These are phyloP conservation scores for Alcedo quadribrachys DNA, from an alignment of 2,797 vertebrate species.

Conservation along the genomic window DNA sequence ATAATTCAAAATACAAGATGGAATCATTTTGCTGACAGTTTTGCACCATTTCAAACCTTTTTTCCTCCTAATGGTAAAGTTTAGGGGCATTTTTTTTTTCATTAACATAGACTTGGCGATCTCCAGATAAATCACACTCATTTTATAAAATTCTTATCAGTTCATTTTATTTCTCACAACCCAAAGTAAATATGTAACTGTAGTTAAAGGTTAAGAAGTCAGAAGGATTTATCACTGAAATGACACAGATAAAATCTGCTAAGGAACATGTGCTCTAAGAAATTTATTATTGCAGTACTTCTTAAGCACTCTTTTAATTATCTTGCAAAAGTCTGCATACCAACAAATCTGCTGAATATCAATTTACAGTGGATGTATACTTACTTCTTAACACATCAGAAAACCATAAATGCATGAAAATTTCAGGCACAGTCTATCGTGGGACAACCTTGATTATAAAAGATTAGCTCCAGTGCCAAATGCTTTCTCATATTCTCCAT, in stretches of 20 bases:
- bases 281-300: conserved; percentile 44
- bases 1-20: not conserved
- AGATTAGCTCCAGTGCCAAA: not conserved
- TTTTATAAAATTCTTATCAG: not conserved
- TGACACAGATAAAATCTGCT: conserved; percentile 30
- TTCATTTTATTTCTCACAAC: conserved; percentile 18
- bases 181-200: not conserved
- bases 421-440: conserved; percentile 21
- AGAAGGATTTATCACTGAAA: conserved; percentile 50
- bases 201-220: conserved; percentile 44
- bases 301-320: not conserved
- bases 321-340: conserved; percentile 41
- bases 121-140: conserved; percentile 3
- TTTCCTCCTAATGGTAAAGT: not conserved
- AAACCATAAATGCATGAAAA: conserved; percentile 28
- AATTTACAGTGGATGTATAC: conserved; percentile 10
- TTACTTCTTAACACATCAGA: conserved; percentile 32
- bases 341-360: conserved; percentile 56
- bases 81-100: not conserved
- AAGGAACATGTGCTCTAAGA: conserved; percentile 41
- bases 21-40: not conserved
- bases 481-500: conserved; percentile 11
- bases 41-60: not conserved
- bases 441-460: not conserved
- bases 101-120: not conserved